Evolutionary conservation across 37 sponge, comb jelly and placozoan species (phyloP).

Genomic region (Tethya wilhelma): DNA sequence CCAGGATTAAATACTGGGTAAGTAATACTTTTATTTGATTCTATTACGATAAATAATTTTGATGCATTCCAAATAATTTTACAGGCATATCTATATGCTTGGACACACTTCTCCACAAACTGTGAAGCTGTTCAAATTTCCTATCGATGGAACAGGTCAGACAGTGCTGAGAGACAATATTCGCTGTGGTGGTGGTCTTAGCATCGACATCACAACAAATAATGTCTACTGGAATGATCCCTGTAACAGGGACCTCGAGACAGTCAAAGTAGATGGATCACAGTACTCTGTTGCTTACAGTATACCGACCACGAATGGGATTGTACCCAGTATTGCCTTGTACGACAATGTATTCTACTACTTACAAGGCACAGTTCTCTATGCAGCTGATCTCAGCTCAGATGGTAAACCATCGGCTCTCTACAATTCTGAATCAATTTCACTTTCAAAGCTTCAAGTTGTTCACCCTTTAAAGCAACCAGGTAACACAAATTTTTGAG

Average conservation of each 20-base stretch:
- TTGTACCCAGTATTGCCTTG: too few species aligned
- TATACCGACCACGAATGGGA: not conserved
- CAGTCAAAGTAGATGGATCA: conserved; percentile 9
- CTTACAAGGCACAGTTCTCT: too few species aligned
- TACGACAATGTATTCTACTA: not conserved
- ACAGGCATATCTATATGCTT: too few species aligned
- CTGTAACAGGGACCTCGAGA: not conserved
- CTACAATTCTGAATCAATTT: not conserved
- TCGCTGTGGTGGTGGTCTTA: not conserved
- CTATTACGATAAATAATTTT: not conserved
- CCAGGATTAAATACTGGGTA: conserved; percentile 32
- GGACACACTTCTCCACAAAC: too few species aligned
- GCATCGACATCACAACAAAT: not conserved
- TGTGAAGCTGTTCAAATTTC: too few species aligned
- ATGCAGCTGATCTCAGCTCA: too few species aligned
- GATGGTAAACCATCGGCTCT: too few species aligned
- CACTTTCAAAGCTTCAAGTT: not conserved
- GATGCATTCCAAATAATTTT: too few species aligned
- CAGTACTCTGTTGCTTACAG: not conserved
- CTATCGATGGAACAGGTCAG: not conserved
- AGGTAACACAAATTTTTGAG: too few species aligned
- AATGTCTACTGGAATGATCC: not conserved
- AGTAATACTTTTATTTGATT: not conserved
- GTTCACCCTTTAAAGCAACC: conserved; percentile 17
- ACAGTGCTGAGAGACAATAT: too few species aligned